These are phyloP conservation scores for Drosophila sordidula DNA, from an alignment of 2,888 invertebrate genomes.

Conservation along the genomic window DNA sequence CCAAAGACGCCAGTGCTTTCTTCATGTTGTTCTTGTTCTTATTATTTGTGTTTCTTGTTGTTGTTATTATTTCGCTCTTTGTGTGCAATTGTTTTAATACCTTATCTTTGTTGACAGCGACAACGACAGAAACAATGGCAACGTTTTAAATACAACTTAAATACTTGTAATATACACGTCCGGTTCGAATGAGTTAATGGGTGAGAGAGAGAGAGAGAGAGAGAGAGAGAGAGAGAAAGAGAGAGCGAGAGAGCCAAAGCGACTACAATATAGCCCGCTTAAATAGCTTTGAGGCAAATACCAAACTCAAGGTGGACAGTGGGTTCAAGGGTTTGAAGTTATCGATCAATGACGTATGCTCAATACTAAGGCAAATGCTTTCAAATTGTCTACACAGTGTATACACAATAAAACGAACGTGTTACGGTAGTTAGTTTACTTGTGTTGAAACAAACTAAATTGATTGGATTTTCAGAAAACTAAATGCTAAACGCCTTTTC, in stretches of 20 bases:
- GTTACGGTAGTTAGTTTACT: neutral
- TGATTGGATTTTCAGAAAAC: neutral
- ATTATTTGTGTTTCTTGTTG: conserved; percentile 9
- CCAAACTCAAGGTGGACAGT: conserved; percentile 1
- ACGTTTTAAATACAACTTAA: conserved; percentile 27
- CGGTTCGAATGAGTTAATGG: conserved; percentile 5
- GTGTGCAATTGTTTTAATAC: conserved; percentile 40
- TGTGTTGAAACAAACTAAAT: neutral
- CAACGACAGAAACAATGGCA: conserved; percentile 20
- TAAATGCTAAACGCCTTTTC: no score
- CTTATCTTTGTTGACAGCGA: conserved; percentile 47
- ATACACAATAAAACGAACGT: neutral
- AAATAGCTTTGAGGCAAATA: conserved; percentile 10
- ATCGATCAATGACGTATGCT: neutral
- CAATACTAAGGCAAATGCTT: neutral
- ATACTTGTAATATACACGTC: conserved; percentile 32
- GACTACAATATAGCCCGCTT: neutral
- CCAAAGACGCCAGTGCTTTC: conserved; percentile 18
- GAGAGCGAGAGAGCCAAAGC: neutral
- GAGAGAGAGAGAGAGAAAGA: neutral
- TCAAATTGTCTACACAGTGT: neutral
- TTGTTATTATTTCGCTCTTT: conserved; percentile 14
- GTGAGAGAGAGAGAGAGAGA: neutral
- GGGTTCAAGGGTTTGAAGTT: neutral
- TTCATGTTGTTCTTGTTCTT: conserved; percentile 8